These are phyloP conservation scores for Halichondria panicea DNA, from an alignment of 37 sponge, comb jelly and placozoan species.

Conservation along the genomic window DNA sequence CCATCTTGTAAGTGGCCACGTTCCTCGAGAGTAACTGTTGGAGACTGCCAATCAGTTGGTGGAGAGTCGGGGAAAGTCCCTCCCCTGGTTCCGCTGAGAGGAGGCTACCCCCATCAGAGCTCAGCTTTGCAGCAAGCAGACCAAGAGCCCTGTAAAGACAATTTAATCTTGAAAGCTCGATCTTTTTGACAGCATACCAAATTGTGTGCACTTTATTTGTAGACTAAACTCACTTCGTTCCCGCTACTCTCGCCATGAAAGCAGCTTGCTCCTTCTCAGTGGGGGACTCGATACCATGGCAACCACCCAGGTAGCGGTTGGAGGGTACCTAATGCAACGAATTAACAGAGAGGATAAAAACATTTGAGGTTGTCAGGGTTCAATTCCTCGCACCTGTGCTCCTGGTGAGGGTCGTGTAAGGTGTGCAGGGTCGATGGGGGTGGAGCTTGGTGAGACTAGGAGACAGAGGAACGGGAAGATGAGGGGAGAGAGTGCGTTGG, in stretches of 20 bases:
- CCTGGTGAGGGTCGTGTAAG: conserved; percentile 11
- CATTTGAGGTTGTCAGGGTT: not conserved
- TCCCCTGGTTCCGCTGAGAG: not conserved
- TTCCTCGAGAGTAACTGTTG: conserved; percentile 36
- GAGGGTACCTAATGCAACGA: conserved; percentile 8
- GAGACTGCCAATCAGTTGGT: conserved; percentile 1
- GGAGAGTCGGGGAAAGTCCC: not conserved
- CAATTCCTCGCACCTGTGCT: not conserved
- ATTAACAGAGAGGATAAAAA: not conserved
- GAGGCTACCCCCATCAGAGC: not conserved
- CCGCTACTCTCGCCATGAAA: conserved; percentile 44
- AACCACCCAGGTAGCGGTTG: conserved; percentile 52
- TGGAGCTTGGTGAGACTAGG: conserved; percentile 34
- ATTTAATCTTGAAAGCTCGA: not conserved
- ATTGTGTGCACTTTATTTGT: not conserved
- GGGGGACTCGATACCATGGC: conserved; percentile 52
- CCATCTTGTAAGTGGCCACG: conserved; percentile 48
- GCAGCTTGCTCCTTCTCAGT: conserved; percentile 40
- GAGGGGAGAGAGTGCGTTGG: not conserved
- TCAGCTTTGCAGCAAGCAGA: conserved; percentile 20
- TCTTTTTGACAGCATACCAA: not conserved
- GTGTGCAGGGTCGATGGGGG: conserved; percentile 37
- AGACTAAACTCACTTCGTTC: conserved; percentile 39
- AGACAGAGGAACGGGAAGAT: conserved; percentile 52
- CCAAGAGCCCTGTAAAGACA: conserved; percentile 44